A percentile compares a stretch with the other conserved stretches of the same genome.
phyloP scores from a whole-genome alignment of 1,140 invertebrate species.

The Tetramorium parvispinum region DNA sequence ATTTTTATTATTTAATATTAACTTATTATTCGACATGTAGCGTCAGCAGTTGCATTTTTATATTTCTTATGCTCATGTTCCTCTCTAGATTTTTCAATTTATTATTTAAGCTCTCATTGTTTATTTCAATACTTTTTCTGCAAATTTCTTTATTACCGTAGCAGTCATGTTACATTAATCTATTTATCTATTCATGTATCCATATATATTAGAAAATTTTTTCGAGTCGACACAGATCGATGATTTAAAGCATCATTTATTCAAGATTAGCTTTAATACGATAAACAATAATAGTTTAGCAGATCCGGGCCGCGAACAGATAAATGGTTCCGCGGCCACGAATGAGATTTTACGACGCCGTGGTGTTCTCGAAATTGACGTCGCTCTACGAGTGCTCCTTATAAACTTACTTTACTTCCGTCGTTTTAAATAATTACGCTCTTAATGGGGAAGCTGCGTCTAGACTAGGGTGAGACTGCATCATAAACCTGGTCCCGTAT shows the following conservation, averaged over 20 bases:
- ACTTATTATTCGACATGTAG: background rate
- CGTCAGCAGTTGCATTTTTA: background rate
- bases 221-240: background rate
- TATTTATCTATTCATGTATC: background rate
- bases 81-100: background rate
- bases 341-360: constrained; percentile 26
- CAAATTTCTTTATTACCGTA: background rate
- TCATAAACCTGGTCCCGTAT: constrained; percentile 81
- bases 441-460: constrained; percentile 77
- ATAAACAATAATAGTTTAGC: constrained; percentile 11
- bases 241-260: background rate
- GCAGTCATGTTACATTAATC: background rate
- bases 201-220: background rate
- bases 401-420: constrained; percentile 60
- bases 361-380: constrained; percentile 40
- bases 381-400: constrained; percentile 50
- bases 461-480: constrained; percentile 85
- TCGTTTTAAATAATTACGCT: constrained; percentile 64
- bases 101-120: background rate
- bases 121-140: background rate
- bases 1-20: background rate
- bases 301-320: background rate
- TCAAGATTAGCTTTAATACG: background rate
- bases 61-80: background rate
- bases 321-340: constrained; percentile 10